Conservation (phyloP, 2,888 invertebrate species). For the Calameuta filiformis region DNA sequence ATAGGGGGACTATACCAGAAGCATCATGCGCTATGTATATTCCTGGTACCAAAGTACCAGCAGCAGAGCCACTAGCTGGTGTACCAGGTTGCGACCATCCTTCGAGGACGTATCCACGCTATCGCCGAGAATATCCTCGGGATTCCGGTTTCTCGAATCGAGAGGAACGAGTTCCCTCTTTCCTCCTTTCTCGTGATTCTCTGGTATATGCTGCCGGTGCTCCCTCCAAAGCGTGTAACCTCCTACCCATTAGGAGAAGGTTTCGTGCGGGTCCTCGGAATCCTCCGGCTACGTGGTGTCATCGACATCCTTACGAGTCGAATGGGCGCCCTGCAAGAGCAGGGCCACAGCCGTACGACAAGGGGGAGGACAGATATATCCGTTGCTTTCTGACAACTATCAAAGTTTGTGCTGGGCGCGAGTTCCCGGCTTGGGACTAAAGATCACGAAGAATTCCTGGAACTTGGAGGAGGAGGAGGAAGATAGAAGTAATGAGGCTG, state of each 20-base stretch:
- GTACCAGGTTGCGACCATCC: not conserved
- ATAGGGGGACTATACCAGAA: not conserved
- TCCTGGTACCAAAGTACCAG: not conserved
- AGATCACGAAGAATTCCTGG: constrained; percentile 59
- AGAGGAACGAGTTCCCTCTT: not conserved
- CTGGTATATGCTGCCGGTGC: not conserved
- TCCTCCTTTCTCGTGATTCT: not conserved
- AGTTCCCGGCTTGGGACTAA: constrained; percentile 35
- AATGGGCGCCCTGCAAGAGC: not conserved
- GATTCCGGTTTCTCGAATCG: not conserved
- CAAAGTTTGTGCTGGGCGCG: constrained; percentile 4
- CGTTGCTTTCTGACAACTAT: constrained; percentile 2
- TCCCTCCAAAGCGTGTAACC: not conserved
- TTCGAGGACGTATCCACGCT: not conserved
- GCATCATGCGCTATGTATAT: not conserved
- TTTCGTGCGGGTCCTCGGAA: not conserved
- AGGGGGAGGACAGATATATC: constrained; percentile 2
- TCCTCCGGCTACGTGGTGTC: not conserved
- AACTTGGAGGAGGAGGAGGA: constrained; percentile 48
- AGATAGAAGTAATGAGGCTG: constrained; percentile 63
- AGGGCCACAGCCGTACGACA: not conserved
- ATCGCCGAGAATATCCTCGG: not conserved
- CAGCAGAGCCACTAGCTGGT: not conserved
- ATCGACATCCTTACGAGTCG: not conserved
- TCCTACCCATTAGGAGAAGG: not conserved